Evolutionary conservation across 2,797 vertebrate genomes (phyloP), one percentile per base, ranked within the genome.

Genomic region (Arnoldichthys spilopterus): DNA sequence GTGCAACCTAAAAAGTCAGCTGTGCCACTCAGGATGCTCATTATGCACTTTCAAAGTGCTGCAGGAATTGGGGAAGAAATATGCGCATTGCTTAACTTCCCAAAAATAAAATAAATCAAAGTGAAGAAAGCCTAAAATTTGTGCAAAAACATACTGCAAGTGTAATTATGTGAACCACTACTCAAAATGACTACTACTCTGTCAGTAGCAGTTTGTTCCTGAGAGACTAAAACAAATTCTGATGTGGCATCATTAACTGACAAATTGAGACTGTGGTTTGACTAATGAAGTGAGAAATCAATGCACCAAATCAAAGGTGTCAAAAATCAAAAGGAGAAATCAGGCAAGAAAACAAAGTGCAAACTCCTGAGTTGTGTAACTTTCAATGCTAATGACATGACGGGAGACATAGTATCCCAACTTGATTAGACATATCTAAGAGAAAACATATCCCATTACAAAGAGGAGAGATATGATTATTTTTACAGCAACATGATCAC

Each of bases 231-330:
- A 80, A 78, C 72, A 58, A 77, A 64, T 77, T 70, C 47, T 71
- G 45, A 63, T 71, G 72, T 67, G 70, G 32, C 80, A 70, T 82
- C 75, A 71, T 54, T 83, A 84, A 85, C 71, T 70, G 82, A 68
- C 82, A 86, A 80, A 84, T 68, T 61, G 62, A 63, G 71, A 79
- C 51, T 56, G 34, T 32, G 22, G 45, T 78, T 47, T 12, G 43
- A 26, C 79, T 86, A 87, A 83, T 82, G 76, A 84, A 80, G 77
- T 47, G 74, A 79, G 58, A 82, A 75, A 75, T 70, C 80, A 74
- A 40, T 72, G 67, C 56, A 54, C 2, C 47, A 64, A 78, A 82
- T 80, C 79, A 85, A 81, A 84, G 72, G 30, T 47, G 72, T 79
- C 79, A 75, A 37, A 61, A 86, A 81, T 74, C 78, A 80, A 82